Evolutionary conservation across 2,888 invertebrate species (phyloP), one percentile per base, ranked within the genome.

Genomic region (Epinotia brunnichana): DNA sequence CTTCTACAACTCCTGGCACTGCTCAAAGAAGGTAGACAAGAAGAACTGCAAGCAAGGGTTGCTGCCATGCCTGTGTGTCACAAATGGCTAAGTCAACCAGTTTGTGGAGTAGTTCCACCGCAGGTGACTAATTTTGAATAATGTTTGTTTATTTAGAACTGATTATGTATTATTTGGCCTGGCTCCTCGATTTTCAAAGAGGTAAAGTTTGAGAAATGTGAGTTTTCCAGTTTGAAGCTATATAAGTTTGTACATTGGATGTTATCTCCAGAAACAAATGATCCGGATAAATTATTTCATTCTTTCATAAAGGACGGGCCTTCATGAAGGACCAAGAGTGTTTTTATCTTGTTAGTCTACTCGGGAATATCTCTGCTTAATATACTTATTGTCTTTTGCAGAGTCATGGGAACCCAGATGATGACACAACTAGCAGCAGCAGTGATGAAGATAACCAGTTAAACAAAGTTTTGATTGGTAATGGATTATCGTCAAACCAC

Each of bases 21-120:
- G 77, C 84, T 95, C 19, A 92, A 92, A 79, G 91, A 94, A 64
- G 94, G 94, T 0, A 92, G 94, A 76, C 91, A 94, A 78, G 91
- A 93, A 66, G 94, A 95, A 78, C 91, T 95, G 24, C 91, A 95
- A 80, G 80, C 85, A 1, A 95, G 95, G 80, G 90, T 95, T 70
- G 93, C 92, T 76, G 94, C 94, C 64, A 89, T 96, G 85, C 95
- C 96, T 0, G 91, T 92, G 76, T 93, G 94, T 74, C 94, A 94
- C 77, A 90, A 92, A 62, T 95, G 95, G 95, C 85, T 95, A 66
- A 91, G 94, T 82, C 80, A 94, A 85, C 91, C 94, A 0, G 84
- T 90, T 76, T 87, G 88, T 75, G 82, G 86, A 5, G 84, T 89
- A 35, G 85, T 87, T 19, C 92, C 92, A 24, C 90, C 89, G 67